These are phyloP conservation scores for Cebus imitator DNA, from an alignment of 2,113 vertebrate genomes.

Conservation along the genomic window DNA sequence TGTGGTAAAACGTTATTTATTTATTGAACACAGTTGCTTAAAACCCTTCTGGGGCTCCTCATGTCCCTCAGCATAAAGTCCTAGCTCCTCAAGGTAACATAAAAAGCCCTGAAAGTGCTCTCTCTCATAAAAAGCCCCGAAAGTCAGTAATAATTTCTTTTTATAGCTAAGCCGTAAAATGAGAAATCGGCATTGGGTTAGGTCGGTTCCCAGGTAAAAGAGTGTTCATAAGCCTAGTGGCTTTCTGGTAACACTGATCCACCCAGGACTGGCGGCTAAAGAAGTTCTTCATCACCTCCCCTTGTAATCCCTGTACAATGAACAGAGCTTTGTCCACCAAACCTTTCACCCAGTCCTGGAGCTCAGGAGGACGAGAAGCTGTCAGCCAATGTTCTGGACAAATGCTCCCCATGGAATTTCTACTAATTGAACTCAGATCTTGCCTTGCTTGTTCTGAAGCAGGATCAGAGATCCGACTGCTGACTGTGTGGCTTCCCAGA, in stretches of 20 bases:
- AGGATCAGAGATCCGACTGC: conserved; percentile 43
- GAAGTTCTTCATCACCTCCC: neutral
- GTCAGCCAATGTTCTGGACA: neutral
- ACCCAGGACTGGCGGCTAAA: neutral
- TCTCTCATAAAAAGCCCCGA: neutral
- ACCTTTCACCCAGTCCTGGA: conserved; percentile 24
- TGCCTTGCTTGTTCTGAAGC: conserved; percentile 29
- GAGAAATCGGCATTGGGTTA: neutral
- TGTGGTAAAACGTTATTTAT: neutral
- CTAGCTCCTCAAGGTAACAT: neutral
- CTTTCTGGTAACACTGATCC: neutral
- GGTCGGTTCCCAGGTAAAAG: neutral
- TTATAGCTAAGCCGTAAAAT: neutral
- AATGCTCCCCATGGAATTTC: neutral
- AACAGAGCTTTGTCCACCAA: neutral
- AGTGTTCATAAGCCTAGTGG: neutral
- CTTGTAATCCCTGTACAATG: neutral
- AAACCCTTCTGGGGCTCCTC: neutral
- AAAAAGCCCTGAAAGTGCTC: neutral
- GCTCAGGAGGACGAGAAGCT: neutral
- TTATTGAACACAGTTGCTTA: conserved; percentile 9
- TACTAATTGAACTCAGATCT: conserved; percentile 25
- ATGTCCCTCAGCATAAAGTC: neutral
- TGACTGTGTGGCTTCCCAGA: conserved; percentile 50
- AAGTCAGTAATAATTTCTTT: neutral